phyloP scores from a whole-genome alignment of 2,113 vertebrate species.

The Hemiscyllium ocellatum region DNA sequence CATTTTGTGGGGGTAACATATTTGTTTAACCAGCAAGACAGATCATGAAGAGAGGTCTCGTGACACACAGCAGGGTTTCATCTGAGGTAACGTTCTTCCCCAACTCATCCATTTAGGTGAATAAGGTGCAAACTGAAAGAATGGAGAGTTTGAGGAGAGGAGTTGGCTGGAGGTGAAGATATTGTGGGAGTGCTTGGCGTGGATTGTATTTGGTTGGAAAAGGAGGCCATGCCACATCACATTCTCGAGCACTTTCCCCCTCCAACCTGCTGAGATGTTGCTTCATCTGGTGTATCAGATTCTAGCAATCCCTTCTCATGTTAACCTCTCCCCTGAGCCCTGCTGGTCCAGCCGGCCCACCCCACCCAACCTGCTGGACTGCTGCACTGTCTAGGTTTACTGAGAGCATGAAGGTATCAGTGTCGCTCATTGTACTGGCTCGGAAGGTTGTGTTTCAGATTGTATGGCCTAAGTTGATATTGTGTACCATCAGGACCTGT shows the following conservation, averaged over 20 bases:
- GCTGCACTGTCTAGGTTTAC: no score
- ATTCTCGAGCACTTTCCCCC: not conserved
- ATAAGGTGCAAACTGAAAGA: not conserved
- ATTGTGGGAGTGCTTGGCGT: not conserved
- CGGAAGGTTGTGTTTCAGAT: no score
- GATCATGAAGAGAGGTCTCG: not conserved
- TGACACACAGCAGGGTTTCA: not conserved
- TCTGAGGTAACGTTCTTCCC: not conserved
- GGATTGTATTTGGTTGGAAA: not conserved
- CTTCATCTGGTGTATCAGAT: no score
- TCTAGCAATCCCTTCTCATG: no score
- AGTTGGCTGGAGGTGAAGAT: not conserved
- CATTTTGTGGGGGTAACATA: not conserved
- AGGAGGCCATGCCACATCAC: not conserved
- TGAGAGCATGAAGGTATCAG: no score
- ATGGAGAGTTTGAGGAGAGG: not conserved
- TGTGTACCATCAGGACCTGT: no score
- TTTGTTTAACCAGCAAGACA: not conserved
- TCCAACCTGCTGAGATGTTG: no score
- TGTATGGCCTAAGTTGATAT: no score
- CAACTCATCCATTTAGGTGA: not conserved
- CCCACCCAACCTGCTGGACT: no score
- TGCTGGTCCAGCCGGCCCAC: no score
- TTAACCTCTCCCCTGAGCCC: no score
- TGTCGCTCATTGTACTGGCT: no score